Conservation (phyloP, 1,140 invertebrate species). For the Coelopa frigida region DNA sequence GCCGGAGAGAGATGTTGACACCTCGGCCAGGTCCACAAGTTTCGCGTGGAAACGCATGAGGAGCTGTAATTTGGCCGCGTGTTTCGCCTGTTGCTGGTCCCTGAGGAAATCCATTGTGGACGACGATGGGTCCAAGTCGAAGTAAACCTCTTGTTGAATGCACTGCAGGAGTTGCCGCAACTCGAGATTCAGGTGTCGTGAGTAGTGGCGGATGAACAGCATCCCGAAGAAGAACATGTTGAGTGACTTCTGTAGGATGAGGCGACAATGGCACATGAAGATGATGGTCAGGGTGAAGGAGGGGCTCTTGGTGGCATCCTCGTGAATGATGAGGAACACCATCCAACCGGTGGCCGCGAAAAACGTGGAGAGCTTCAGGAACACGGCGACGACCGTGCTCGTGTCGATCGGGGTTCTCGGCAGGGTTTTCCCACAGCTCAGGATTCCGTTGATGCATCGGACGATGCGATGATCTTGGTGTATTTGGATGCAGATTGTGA, state of each 20-base stretch:
- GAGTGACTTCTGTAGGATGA: conserved; percentile 8
- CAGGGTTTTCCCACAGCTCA: no score
- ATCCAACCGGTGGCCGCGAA: conserved; percentile 2
- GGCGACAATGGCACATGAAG: conserved; percentile 6
- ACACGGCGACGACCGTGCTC: no score
- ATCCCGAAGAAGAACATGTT: conserved; percentile 1
- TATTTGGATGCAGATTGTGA: conserved; percentile 3
- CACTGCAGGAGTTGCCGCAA: neutral
- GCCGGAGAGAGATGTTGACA: neutral
- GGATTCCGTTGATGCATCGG: neutral
- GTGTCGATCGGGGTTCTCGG: no score
- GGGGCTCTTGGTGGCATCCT: neutral
- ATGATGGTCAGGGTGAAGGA: conserved; percentile 1
- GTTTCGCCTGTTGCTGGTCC: neutral
- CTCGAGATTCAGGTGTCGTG: neutral
- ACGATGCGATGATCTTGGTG: neutral
- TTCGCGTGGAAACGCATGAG: neutral
- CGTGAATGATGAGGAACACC: conserved; percentile 3
- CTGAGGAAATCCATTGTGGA: no score
- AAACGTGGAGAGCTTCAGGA: conserved; percentile 3
- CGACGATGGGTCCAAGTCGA: no score
- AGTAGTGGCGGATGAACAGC: neutral
- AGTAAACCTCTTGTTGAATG: no score
- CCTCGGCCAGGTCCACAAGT: neutral
- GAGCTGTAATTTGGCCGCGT: neutral